phyloP scores from a whole-genome alignment of 2,888 invertebrate species.

The Cephus pulcher region DNA sequence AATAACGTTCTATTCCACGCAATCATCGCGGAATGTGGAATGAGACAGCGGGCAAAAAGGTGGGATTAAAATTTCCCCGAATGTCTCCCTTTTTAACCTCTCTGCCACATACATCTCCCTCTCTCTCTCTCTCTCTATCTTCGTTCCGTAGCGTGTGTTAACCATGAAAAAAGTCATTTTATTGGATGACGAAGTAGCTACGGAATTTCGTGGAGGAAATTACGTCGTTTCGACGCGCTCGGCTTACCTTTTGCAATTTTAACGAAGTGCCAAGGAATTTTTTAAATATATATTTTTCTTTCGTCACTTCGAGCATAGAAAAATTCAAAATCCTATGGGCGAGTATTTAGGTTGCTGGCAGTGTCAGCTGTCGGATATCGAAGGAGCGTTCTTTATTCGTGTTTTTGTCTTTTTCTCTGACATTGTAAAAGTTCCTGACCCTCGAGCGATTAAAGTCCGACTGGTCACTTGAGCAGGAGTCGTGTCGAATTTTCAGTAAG shows the following conservation, averaged over 20 bases:
- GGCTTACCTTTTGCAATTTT: not conserved
- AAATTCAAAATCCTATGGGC: not conserved
- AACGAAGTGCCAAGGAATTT: not conserved
- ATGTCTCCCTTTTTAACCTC: not conserved
- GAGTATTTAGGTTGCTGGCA: not conserved
- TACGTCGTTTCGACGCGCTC: not conserved
- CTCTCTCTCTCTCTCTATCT: not conserved
- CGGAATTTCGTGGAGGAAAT: constrained; percentile 1
- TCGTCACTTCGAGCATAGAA: not conserved
- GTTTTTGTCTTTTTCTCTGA: not conserved
- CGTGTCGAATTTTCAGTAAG: not conserved
- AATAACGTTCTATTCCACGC: not conserved
- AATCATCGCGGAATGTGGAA: not conserved
- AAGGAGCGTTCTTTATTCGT: not conserved
- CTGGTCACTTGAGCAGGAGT: not conserved
- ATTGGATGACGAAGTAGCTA: constrained; percentile 1
- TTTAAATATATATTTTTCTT: not conserved
- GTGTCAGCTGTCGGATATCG: not conserved
- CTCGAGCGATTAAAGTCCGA: not conserved
- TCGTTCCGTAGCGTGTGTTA: not conserved
- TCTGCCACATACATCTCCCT: not conserved
- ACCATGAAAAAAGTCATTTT: constrained; percentile 2
- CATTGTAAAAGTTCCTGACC: not conserved
- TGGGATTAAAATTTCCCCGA: not conserved
- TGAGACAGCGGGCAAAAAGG: not conserved